Conservation (phyloP, 1,140 invertebrate species). For the Lanistes nyassanus region DNA sequence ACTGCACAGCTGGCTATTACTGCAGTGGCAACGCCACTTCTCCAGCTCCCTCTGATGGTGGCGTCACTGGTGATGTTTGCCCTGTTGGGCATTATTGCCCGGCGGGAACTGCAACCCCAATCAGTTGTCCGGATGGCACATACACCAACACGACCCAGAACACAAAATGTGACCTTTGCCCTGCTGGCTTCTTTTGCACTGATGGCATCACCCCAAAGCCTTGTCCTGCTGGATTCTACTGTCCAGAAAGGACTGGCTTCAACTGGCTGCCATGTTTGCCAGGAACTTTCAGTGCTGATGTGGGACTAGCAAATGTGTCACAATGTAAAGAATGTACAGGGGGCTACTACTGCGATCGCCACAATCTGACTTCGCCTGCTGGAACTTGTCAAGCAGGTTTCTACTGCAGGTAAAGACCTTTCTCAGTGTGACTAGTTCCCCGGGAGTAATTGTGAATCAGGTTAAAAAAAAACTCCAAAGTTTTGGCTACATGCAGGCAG, state of each 20-base stretch:
- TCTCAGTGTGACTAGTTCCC: too few relatives aligned
- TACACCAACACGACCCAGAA: constrained; percentile 47
- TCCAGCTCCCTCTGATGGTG: constrained; percentile 53
- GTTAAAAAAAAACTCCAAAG: too few relatives aligned
- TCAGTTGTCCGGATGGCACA: constrained; percentile 55
- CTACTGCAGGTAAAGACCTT: constrained; percentile 41
- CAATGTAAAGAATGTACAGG: constrained; percentile 59
- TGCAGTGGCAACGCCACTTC: constrained; percentile 49
- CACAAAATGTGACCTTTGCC: constrained; percentile 46
- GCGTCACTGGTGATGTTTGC: constrained; percentile 52
- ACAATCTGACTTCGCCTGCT: constrained; percentile 46
- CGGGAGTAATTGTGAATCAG: too few relatives aligned
- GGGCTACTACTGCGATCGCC: constrained; percentile 55
- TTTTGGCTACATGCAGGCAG: too few relatives aligned
- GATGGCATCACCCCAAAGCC: constrained; percentile 45
- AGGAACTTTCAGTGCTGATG: constrained; percentile 54
- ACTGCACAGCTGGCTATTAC: constrained; percentile 60
- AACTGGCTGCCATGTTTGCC: constrained; percentile 57
- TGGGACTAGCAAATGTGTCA: constrained; percentile 52
- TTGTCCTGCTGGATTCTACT: constrained; percentile 60
- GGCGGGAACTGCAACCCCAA: constrained; percentile 42
- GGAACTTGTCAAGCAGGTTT: constrained; percentile 59
- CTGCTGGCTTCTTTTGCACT: constrained; percentile 55
- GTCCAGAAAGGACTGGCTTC: constrained; percentile 54
- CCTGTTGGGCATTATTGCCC: constrained; percentile 55